Evolutionary conservation across 2,888 invertebrate genomes (phyloP).

Genomic region (Pteria penguin): DNA sequence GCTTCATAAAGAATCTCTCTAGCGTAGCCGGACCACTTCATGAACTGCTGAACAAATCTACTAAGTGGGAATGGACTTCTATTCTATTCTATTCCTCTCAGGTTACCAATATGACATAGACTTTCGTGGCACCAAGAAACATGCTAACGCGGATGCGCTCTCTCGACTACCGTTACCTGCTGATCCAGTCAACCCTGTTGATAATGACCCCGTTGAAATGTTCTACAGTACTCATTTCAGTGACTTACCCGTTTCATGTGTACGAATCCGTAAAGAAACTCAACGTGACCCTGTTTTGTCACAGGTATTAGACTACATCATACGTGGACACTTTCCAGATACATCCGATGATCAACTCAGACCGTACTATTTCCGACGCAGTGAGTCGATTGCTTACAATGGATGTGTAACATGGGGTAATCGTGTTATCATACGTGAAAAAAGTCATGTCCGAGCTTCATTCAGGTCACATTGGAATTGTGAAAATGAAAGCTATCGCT

Average conservation of each 20-base stretch:
- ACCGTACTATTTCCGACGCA: neutral
- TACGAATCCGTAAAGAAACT: no score
- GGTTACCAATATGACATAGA: slow-evolving; percentile 73
- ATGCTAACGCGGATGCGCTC: slow-evolving; percentile 72
- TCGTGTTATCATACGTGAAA: slow-evolving; percentile 29
- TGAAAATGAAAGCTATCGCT: slow-evolving; percentile 66
- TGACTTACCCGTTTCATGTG: no score
- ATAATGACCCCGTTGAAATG: no score
- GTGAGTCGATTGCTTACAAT: slow-evolving; percentile 11
- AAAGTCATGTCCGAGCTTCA: slow-evolving; percentile 62
- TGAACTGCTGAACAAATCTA: slow-evolving; percentile 19
- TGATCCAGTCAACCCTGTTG: no score
- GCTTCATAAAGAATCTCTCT: slow-evolving; percentile 11
- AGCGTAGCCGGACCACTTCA: slow-evolving; percentile 9
- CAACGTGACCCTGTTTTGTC: slow-evolving; percentile 36
- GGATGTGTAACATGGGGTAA: slow-evolving; percentile 30
- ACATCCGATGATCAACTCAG: neutral
- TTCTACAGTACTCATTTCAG: no score
- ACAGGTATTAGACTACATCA: slow-evolving; percentile 22
- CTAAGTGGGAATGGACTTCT: slow-evolving; percentile 31
- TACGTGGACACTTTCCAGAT: slow-evolving; percentile 1
- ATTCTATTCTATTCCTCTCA: slow-evolving; percentile 63
- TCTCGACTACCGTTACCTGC: slow-evolving; percentile 52
- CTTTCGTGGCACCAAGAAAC: slow-evolving; percentile 58
- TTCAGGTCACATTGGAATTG: slow-evolving; percentile 62